Evolutionary conservation across 2,888 invertebrate genomes (phyloP), one percentile per base, ranked within the genome.

Genomic region (Kuschelorhynchus macadamiae): DNA sequence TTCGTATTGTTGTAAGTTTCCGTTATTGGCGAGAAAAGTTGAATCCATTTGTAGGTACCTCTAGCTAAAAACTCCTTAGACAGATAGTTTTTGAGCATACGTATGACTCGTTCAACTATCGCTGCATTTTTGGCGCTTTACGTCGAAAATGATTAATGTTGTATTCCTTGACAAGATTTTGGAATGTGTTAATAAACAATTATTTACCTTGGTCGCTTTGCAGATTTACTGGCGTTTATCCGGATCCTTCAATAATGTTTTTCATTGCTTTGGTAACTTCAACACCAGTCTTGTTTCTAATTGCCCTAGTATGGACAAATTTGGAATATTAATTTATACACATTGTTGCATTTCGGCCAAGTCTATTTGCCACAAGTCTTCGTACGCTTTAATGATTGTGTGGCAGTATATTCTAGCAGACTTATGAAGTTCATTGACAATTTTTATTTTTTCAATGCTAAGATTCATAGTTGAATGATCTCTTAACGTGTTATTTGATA

Each of bases 291-390:
- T 52, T 52, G 17, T 30, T 12, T 32, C 32, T 52, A 52, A 52
- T 32, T 1, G 81, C 77, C 25, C 72, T 61, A 33, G 75, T 76
- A 79, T 79, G 83, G 1, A 80, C 77, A 75, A 73, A 83, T 74
- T 83, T 83, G 1, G 81, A 82, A 73, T 81, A 82, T 18, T 73
- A 73, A 74, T 83, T 81, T 39, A 82, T 82, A 14, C 81, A 74
- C 8, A 79, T 33, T 71, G 57, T 25, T 66, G 66, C 79, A 82
- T 78, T 66, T 79, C 78, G 12, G 78, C 81, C 4, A 84, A 74
- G 77, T 84, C 83, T 21, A 80, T 80, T 77, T 84, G 84, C 82
- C 81, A 83, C n/a, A 81, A 73, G 68, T 84, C 82, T 74, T 82
- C 78, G 5, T 83, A 73, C 42, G 78, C 81, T 70, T 80, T 80